Evolutionary conservation across 2,113 vertebrate genomes (phyloP), one percentile per base, ranked within the genome.

Genomic region (Setophaga kirtlandii): DNA sequence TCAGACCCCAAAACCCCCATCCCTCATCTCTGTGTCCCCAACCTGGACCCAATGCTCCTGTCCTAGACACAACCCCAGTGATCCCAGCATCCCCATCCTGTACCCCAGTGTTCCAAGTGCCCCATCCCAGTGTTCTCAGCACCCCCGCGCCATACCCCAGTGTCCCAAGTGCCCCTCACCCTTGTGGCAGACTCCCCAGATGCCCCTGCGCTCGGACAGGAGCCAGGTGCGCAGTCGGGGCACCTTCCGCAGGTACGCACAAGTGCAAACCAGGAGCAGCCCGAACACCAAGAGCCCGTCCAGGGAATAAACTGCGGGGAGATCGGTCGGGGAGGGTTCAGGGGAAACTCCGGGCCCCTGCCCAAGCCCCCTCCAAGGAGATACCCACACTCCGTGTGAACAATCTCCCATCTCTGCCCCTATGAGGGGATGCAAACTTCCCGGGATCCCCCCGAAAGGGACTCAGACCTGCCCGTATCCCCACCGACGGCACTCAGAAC

Each of bases 101-200:
- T 33, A 56, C 17, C 7, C 21, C 33, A 31, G 18, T 28, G 17
- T n/a, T 33, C 19, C 28, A 63, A 15, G 9, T 23, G 41, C 11
- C 18, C 23, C 49, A 56, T 12, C 10, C 19, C 50, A 49, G 52
- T 37, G 71, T 12, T 77, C 33, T 23, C 63, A 86, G 14, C 11
- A 22, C 8, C 27, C 22, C 31, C 2, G 2, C 9, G 1, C 49
- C 41, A 21, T 4, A 35, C 9, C 35, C n/a, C 35, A 10, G 37
- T 15, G 53, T 17, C 23, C 37, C n/a, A 25, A 35, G 18, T 15
- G 35, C 10, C 12, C 30, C 68, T 81, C 94, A 99, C 99, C 99
- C 98, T 99, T 99, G 97, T 99, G 99, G 96, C 99, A 99, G 52
- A 99, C 99, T 3, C 99, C 99, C 99, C 99, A 99, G 55, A 99